A percentile compares a stretch with the other conserved stretches of the same genome.
These are phyloP conservation scores for Petrocephalus sullivani DNA, from an alignment of 2,797 vertebrate species.

Conservation along the genomic window DNA sequence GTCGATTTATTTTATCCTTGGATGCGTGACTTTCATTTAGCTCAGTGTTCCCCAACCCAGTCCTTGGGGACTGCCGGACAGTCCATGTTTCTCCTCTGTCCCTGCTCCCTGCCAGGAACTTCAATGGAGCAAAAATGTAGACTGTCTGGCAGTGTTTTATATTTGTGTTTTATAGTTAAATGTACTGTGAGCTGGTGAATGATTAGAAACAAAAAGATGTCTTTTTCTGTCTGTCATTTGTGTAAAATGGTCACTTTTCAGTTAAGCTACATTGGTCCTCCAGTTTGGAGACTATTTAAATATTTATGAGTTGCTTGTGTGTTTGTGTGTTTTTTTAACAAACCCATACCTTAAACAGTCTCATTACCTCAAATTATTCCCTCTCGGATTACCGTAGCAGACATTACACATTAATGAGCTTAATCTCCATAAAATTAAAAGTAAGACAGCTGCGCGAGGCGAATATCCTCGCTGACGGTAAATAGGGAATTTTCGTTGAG, in stretches of 20 bases:
- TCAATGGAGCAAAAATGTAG: too few relatives aligned
- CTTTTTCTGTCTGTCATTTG: neutral
- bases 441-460: neutral
- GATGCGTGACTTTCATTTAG: too few relatives aligned
- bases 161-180: neutral
- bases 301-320: neutral
- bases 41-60: too few relatives aligned
- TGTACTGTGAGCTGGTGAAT: neutral
- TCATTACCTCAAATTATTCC: slow-evolving; percentile 1
- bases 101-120: too few relatives aligned
- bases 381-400: slow-evolving; percentile 12
- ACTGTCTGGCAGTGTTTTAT: neutral
- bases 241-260: neutral
- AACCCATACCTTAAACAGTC: neutral
- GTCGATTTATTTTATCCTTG: too few relatives aligned
- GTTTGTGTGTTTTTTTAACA: neutral
- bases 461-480: slow-evolving; percentile 16
- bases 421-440: neutral
- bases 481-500: slow-evolving; percentile 28
- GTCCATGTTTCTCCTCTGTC: too few relatives aligned
- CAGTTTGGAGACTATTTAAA: neutral
- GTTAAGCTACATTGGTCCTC: neutral
- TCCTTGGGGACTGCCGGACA: too few relatives aligned
- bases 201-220: neutral
- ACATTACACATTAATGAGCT: slow-evolving; percentile 1